phyloP scores from a whole-genome alignment of 2,797 vertebrate species.

The Poeciliopsis gracilis region DNA sequence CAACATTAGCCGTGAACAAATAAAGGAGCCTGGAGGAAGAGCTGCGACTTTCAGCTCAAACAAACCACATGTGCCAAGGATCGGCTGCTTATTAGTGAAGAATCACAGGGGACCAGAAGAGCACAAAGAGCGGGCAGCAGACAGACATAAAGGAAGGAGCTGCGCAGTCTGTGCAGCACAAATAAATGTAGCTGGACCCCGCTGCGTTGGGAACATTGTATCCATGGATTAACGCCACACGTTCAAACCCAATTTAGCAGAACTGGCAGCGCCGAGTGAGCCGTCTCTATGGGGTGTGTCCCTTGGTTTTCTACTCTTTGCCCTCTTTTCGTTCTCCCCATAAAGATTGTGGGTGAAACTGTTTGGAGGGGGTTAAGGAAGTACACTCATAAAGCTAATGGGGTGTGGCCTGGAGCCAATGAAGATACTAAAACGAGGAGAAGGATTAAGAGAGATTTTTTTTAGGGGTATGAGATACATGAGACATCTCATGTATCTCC shows the following conservation, averaged over 20 bases:
- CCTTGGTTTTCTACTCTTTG: slow-evolving; percentile 15
- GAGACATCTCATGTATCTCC: background rate
- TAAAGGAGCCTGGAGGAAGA: background rate
- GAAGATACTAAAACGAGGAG: slow-evolving; percentile 7
- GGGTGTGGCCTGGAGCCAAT: slow-evolving; percentile 16
- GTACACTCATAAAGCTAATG: slow-evolving; percentile 38
- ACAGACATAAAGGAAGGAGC: slow-evolving; percentile 11
- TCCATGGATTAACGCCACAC: slow-evolving; percentile 56
- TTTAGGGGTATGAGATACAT: background rate
- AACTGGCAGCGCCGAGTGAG: slow-evolving; percentile 16
- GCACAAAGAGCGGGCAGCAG: background rate
- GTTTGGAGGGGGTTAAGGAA: slow-evolving; percentile 14
- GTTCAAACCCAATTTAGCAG: slow-evolving; percentile 19
- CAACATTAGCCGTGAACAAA: background rate
- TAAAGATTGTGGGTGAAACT: slow-evolving; percentile 11
- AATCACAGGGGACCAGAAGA: slow-evolving; percentile 17
- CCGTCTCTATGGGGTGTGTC: background rate
- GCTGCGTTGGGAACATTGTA: slow-evolving; percentile 55
- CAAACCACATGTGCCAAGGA: background rate
- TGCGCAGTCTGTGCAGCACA: slow-evolving; percentile 35
- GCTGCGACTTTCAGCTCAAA: background rate
- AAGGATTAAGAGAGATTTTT: slow-evolving; percentile 10
- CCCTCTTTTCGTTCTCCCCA: slow-evolving; percentile 11
- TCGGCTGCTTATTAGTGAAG: slow-evolving; percentile 19
- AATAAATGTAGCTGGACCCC: slow-evolving; percentile 43